Percentiles rank a stretch among this genome's conserved stretches.
Evolutionary conservation across 2,888 invertebrate species (phyloP).

Genomic region (Sinotaia quadrata): DNA sequence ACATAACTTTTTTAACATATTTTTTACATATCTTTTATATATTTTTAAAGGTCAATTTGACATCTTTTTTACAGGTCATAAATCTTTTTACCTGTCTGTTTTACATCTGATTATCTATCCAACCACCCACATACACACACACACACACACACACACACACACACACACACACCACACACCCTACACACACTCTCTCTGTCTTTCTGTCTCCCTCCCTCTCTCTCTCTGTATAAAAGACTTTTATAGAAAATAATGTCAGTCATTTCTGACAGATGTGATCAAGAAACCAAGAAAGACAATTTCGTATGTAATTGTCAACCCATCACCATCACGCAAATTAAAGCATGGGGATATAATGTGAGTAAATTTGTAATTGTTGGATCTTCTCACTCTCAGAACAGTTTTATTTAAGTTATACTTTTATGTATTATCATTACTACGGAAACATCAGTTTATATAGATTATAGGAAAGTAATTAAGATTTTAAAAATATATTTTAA

Average conservation of each 20-base stretch:
- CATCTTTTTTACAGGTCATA: too few relatives aligned
- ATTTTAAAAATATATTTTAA: too few relatives aligned
- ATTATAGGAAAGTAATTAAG: too few relatives aligned
- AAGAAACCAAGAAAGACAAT: constrained; percentile 69
- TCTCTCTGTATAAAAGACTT: too few relatives aligned
- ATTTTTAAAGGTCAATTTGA: too few relatives aligned
- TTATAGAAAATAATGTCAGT: constrained; percentile 40
- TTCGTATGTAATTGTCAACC: constrained; percentile 98
- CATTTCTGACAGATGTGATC: constrained; percentile 21
- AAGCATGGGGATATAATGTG: constrained; percentile 97
- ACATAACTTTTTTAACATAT: too few relatives aligned
- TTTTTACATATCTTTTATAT: too few relatives aligned
- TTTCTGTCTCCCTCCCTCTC: neutral
- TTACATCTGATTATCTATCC: neutral
- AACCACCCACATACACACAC: neutral
- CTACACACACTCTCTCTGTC: neutral
- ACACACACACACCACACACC: neutral
- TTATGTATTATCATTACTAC: too few relatives aligned
- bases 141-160: neutral
- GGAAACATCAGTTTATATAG: too few relatives aligned
- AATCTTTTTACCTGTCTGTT: too few relatives aligned
- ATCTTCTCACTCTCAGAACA: too few relatives aligned
- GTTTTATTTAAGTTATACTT: too few relatives aligned
- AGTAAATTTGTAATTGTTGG: constrained; percentile 74
- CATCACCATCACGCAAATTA: constrained; percentile 93